Base-by-base conservation (phyloP, 2,888 invertebrate genomes). In the Heteromyza rotundicornis region DNA sequence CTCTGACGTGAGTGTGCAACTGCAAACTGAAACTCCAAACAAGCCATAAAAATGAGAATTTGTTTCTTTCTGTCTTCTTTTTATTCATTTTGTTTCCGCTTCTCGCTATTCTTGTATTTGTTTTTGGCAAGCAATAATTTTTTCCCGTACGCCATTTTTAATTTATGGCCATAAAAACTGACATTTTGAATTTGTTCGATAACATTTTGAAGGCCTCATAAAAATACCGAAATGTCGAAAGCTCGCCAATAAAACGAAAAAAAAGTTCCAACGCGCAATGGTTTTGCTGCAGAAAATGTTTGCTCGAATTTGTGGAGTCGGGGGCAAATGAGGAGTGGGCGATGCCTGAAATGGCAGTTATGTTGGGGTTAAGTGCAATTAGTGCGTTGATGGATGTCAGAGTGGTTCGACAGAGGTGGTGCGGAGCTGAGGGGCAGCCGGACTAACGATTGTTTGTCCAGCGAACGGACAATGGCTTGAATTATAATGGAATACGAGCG, bases 131-230 rank as follows among this genome's bases (percentile, higher is more conserved):
- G 47, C 47, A 3, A 7, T 47, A 47, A 47, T 19, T 47, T 47
- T 47, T 50, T 47, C 32, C 17, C 19, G 51, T 51, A 51, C 51
- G 49, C 57, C 64, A 51, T 57, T 64, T 64, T 64, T 64, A 61
- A 61, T 59, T 61, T 61, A 59, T 56, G 59, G 32, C 59, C 61
- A 64, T 64, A 64, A 64, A 64, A 61, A 61, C 59, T 61, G 64
- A 61, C 64, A 64, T 61, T 64, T 61, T 56, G 64, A 64, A 64
- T 64, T 64, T 61, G 59, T 61, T 64, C 64, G 64, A 64, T 64
- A 64, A 59, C 59, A 59, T 52, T 64, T 64, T 59, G 61, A 64
- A 57, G 57, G 61, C 59, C 64, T 57, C 64, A 56, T 64, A 61
- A 64, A 64, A 64, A 27, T 47, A 7, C 47, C 47, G 40, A n/a